Conservation (phyloP, 2,797 vertebrate species). For the Sebastes diaconus region DNA sequence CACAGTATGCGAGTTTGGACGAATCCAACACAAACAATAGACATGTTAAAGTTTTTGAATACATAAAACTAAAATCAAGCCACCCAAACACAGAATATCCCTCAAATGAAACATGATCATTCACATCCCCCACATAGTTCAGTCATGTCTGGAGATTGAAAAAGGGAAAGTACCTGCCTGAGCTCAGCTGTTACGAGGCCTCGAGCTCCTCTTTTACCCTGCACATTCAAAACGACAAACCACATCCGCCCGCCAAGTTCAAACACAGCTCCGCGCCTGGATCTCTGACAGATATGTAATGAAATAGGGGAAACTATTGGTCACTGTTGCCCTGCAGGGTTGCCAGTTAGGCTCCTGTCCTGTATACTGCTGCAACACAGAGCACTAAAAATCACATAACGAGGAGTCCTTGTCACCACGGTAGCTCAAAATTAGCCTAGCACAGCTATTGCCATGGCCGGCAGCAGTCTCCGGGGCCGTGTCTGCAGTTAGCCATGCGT, state of each 20-base stretch:
- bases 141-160: neutral
- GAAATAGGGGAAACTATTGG: neutral
- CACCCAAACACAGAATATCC: neutral
- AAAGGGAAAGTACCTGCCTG: neutral
- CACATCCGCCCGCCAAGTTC: neutral
- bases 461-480: conserved; percentile 50
- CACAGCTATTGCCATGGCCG: conserved; percentile 38
- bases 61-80: neutral
- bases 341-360: conserved; percentile 13
- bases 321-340: conserved; percentile 22
- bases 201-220: neutral
- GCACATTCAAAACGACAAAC: conserved; percentile 19
- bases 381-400: conserved; percentile 23
- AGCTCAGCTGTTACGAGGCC: neutral
- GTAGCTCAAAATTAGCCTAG: conserved; percentile 38
- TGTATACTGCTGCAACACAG: conserved; percentile 19
- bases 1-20: too few relatives aligned
- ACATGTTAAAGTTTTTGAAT: neutral
- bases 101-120: neutral
- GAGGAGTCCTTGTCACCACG: conserved; percentile 35
- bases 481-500: conserved; percentile 71
- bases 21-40: neutral
- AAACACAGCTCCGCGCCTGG: neutral
- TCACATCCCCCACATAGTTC: neutral
- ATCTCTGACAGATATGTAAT: conserved; percentile 10